phyloP scores from a whole-genome alignment of 2,797 vertebrate genomes.

The Chelon labrosus region DNA sequence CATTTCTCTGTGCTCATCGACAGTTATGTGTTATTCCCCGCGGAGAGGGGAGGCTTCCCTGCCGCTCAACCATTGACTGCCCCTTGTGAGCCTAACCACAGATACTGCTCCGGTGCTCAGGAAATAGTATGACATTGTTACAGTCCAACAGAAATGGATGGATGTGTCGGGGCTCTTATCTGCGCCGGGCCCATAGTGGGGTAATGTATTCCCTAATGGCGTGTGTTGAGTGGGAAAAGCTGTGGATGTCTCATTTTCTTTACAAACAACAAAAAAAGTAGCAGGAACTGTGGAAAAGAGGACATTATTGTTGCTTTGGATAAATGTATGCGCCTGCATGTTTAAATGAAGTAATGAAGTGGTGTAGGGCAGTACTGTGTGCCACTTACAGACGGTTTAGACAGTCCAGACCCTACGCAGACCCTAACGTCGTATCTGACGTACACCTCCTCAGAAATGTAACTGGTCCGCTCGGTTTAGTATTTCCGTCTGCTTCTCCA shows the following conservation, averaged over 20 bases:
- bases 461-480: too few species aligned
- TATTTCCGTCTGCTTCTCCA: too few species aligned
- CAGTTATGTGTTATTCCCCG: neutral
- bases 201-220: neutral
- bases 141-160: neutral
- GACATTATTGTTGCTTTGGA: neutral
- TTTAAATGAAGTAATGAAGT: too few species aligned
- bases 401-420: too few species aligned
- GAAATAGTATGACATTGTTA: neutral
- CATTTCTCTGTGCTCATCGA: neutral
- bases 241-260: neutral
- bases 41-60: neutral
- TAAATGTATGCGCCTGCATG: too few species aligned
- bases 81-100: neutral
- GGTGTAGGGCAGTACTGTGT: too few species aligned
- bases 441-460: too few species aligned
- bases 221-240: neutral
- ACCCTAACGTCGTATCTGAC: too few species aligned
- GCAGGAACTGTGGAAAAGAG: neutral
- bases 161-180: neutral
- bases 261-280: neutral
- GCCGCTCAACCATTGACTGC: neutral
- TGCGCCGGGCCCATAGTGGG: neutral
- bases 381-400: too few species aligned
- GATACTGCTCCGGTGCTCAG: neutral